phyloP scores from a whole-genome alignment of 2,113 vertebrate genomes.

The Notiomystis cincta region DNA sequence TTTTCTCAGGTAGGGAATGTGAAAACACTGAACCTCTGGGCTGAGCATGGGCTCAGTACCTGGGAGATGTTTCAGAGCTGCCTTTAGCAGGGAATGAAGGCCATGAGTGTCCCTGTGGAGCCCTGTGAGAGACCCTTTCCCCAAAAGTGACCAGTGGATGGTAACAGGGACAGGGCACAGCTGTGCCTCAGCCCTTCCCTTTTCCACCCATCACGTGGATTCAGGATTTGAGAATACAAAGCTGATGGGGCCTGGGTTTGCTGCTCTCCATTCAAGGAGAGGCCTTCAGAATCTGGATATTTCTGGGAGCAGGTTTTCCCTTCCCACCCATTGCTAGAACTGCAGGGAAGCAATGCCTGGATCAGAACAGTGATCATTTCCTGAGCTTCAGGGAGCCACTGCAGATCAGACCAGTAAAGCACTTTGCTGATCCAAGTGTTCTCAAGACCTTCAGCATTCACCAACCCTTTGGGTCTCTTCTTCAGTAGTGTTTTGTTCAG shows the following conservation, averaged over 20 bases:
- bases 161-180: neutral
- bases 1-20: neutral
- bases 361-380: neutral
- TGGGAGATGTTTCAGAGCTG: neutral
- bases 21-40: neutral
- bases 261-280: neutral
- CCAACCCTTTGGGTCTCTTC: neutral
- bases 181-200: accelerated
- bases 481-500: neutral
- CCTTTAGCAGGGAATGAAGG: neutral
- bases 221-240: neutral
- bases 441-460: neutral
- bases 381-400: neutral
- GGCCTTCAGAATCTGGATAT: neutral
- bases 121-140: neutral
- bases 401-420: neutral
- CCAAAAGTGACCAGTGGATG: no score
- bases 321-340: neutral
- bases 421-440: neutral
- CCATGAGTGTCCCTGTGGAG: neutral
- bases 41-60: neutral
- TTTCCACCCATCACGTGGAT: neutral
- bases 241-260: neutral
- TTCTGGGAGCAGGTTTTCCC: neutral
- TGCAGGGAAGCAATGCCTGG: neutral